Base-by-base conservation (phyloP, 2,888 invertebrate genomes). In the Spatulosminthurus flaviceps region DNA sequence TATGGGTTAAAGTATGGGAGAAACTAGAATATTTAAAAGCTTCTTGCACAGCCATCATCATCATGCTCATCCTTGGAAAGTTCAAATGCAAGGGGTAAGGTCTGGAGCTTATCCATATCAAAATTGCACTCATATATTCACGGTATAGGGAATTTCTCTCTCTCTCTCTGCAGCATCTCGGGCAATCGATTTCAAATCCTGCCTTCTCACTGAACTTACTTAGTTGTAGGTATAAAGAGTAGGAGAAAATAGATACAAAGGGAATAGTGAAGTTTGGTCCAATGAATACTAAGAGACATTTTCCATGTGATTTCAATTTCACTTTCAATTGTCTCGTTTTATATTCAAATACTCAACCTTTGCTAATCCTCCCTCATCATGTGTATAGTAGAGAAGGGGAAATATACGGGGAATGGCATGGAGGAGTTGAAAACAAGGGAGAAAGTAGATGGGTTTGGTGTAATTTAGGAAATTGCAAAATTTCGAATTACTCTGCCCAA, bases 271-370 rank as follows among this genome's bases (percentile, higher is more conserved):
- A 21, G 64, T 21, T 64, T 13, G 64, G 21, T 21, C 21, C 26
- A 26, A 64, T 67, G 67, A 26, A 51, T 28, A 67, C 26, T 29
- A 67, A n/a, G 29, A 67, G 29, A 26, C 67, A 67, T 67, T 67
- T 67, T 67, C 67, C 67, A 67, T 67, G 28, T 67, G 67, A 67
- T 28, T 67, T 67, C 67, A 67, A 67, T 67, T 67, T n/a, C 29
- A 51, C 28, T 26, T 67, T 29, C 29, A 67, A 67, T 67, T 28
- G 28, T 29, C 67, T 26, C 29, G 67, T 28, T 67, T 26, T 29
- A 67, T 29, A 67, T 67, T 28, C 28, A 28, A 67, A 67, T 26
- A 19, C 29, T 24, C 51, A 51, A 51, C 51, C 51, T 51, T 51
- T 51, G 28, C 67, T 67, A 67, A 67, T 51, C 51, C 51, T 41